Evolutionary conservation across 2,888 invertebrate species (phyloP), one percentile per base, ranked within the genome.

Genomic region (Chalcosyrphus nemorum): DNA sequence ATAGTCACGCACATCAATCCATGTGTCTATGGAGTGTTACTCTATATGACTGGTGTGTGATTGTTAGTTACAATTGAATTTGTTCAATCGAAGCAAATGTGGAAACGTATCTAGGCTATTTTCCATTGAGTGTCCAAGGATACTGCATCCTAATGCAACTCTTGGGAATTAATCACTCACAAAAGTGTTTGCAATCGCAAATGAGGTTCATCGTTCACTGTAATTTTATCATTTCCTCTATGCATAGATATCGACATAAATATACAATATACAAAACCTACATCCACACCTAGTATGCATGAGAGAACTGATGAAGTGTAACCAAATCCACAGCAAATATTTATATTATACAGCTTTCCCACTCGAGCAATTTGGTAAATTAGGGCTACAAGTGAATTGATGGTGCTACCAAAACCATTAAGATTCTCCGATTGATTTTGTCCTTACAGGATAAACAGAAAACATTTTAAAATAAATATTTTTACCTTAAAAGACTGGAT

Each of bases 401-500:
- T 19, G 5, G 9, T 29, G 19, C 19, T 21, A 4, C 13, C 4
- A 38, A 4, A 13, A 13, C 2, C 38, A 38, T 38, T 38, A 13
- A 13, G n/a, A 2, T 9, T 38, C 2, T 24, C 21, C 7, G 7
- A 41, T 41, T 41, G 15, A 41, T 15, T 38, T 0, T 1, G 17
- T 6, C 4, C 15, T 38, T 38, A 52, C 27, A 15, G 17, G 15
- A 19, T 32, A 32, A 32, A 17, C 1, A 2, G 9, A 5, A 11
- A n/a, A 61, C n/a, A n/a, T 19, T 6, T 0, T 6, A 13, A 32
- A 9, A 50, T 38, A 7, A 24, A 4, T 5, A n/a, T 19, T 7
- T 61, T 75, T 35, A 81, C 81, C 81, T 76, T 70, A 43, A 17
- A 43, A 57, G n/a, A 76, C 38, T 65, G 41, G 45, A 21, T 70